Evolutionary conservation across 2,113 vertebrate genomes (phyloP).

Genomic region (Sceloporus undulatus): DNA sequence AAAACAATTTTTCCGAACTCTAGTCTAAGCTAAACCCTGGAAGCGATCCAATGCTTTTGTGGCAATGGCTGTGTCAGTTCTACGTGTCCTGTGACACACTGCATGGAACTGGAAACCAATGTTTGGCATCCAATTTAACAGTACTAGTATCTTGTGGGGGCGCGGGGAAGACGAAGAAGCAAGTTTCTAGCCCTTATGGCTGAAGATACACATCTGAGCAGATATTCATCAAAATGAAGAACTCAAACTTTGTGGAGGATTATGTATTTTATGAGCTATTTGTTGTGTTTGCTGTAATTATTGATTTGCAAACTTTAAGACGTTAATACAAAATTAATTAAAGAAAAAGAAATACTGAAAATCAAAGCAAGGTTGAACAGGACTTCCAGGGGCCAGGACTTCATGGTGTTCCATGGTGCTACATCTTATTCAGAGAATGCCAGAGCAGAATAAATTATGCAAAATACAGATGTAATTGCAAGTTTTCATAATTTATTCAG

Average conservation of each 20-base stretch:
- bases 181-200: not conserved
- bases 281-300: too few relatives aligned
- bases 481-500: conserved; percentile 39
- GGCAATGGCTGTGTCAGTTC: not conserved
- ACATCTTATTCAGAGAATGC: not conserved
- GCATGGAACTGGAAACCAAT: too few relatives aligned
- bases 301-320: too few relatives aligned
- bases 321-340: too few relatives aligned
- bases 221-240: not conserved
- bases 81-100: not conserved
- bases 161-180: too few relatives aligned
- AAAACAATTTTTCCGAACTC: too few relatives aligned
- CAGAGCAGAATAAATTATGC: conserved; percentile 36
- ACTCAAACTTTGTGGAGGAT: too few relatives aligned
- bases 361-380: not conserved
- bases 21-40: not conserved
- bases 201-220: not conserved
- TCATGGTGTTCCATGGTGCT: not conserved
- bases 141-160: not conserved
- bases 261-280: too few relatives aligned
- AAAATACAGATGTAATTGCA: conserved; percentile 23
- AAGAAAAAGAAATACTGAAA: too few relatives aligned
- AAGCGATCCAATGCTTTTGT: too few relatives aligned
- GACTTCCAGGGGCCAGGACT: not conserved
- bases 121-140: not conserved